Conservation (phyloP, 1,140 invertebrate genomes). For the Sitophilus oryzae region DNA sequence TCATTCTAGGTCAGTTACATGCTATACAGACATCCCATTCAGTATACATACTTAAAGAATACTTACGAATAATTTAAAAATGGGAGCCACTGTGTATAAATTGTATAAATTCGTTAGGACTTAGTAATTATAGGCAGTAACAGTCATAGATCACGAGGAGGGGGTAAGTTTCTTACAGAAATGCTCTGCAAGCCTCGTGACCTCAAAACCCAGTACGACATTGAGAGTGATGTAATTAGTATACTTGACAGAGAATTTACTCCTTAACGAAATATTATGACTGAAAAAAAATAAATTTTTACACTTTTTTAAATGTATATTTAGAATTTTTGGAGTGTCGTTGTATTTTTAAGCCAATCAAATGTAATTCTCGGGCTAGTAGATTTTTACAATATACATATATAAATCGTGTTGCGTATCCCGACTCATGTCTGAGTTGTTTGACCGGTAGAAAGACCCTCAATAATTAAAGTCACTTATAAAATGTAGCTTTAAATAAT, state of each 20-base stretch:
- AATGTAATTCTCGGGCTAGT: conserved; percentile 31
- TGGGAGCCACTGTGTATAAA: background rate
- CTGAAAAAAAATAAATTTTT: conserved; percentile 28
- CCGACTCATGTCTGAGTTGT: conserved; percentile 39
- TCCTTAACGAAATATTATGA: conserved; percentile 18
- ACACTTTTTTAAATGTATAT: conserved; percentile 37
- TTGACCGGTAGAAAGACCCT: conserved; percentile 40
- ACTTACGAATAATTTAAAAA: background rate
- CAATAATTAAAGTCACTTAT: background rate
- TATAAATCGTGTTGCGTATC: conserved; percentile 40
- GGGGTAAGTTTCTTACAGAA: conserved; percentile 4
- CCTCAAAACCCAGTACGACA: background rate
- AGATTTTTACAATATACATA: conserved; percentile 19
- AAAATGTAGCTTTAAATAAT: conserved; percentile 9
- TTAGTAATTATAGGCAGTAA: too few relatives aligned
- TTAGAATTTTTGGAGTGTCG: conserved; percentile 39
- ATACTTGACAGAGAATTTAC: conserved; percentile 15
- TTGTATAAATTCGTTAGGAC: background rate
- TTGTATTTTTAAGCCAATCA: conserved; percentile 39
- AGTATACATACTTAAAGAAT: too few relatives aligned
- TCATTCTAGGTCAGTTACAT: conserved; percentile 11
- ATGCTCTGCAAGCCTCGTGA: background rate
- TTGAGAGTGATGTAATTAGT: conserved; percentile 10
- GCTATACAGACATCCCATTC: conserved; percentile 6
- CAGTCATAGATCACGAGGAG: background rate